Conservation (phyloP, 1,140 invertebrate genomes). For the Scaptomyza pallida region DNA sequence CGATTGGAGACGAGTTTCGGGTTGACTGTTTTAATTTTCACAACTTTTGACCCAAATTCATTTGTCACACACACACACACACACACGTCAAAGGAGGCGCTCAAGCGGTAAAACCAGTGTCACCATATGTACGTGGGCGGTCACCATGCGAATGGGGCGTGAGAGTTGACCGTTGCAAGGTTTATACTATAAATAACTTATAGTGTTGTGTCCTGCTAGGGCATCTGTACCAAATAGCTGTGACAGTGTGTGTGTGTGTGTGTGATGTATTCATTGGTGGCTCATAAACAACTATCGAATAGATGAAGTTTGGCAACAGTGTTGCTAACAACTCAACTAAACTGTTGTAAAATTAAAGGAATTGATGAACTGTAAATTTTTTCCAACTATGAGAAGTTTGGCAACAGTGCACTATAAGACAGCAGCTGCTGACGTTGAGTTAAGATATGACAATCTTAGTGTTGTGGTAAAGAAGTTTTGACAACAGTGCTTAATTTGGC, state of each 20-base stretch:
- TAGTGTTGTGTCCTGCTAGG: conserved; percentile 41
- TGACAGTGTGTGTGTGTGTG: not conserved
- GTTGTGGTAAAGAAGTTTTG: not conserved
- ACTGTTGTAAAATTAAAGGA: not conserved
- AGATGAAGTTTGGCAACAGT: conserved; percentile 37
- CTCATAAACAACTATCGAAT: conserved; percentile 35
- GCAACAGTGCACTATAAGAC: not conserved
- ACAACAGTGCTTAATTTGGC: not conserved
- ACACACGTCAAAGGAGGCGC: conserved; percentile 41
- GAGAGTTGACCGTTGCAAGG: conserved; percentile 20
- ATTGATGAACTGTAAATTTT: conserved; percentile 5
- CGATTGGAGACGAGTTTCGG: conserved; percentile 6
- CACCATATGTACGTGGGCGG: conserved; percentile 3
- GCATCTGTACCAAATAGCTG: conserved; percentile 3
- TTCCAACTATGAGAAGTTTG: not conserved
- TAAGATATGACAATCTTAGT: not conserved
- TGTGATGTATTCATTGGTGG: conserved; percentile 41
- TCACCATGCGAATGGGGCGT: not conserved
- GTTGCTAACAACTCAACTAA: not conserved
- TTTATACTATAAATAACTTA: conserved; percentile 71
- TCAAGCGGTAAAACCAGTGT: conserved; percentile 56
- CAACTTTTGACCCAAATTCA: conserved; percentile 81
- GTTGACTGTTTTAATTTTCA: conserved; percentile 63
- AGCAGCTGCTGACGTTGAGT: conserved; percentile 3
- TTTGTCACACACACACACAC: conserved; percentile 76